Evolutionary conservation across 1,140 invertebrate genomes (phyloP), one percentile per base, ranked within the genome.

Genomic region (Ylistrum balloti): DNA sequence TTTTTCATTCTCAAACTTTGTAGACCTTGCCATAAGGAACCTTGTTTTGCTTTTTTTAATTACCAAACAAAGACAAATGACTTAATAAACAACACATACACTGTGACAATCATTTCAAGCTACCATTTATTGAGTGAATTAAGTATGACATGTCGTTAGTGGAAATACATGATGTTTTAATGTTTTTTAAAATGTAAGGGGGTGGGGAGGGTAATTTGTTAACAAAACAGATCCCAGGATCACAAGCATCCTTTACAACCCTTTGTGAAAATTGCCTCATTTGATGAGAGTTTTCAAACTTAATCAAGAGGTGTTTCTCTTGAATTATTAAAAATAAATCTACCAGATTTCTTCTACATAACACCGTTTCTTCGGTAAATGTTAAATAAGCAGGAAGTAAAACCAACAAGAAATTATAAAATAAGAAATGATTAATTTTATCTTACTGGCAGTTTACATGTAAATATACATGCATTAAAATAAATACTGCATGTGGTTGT

Each of bases 101-200:
- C n/a, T 28, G 0, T 9, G 3, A 11, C 5, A 28, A 74, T 74
- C 56, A 74, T 74, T 74, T 74, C 56, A 74, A 74, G 56, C 56
- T 74, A 74, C 56, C 56, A 28, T 74, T 74, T 74, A 74, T 74
- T 74, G 56, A 28, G 56, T 74, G 56, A 74, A 74, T 74, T 74
- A 74, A 74, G 56, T 74, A 74, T 74, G 56, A 74, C 56, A 74
- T 74, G n/a, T 74, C 56, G 56, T 74, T 74, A 74, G 56, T 74
- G 56, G 56, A 28, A 74, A 74, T 74, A 74, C 56, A 74, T 74
- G 56, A 74, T 28, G 56, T 74, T 28, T 74, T 74, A 74, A 74
- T 74, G 56, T 74, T 74, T 11, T n/a, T 74, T 74, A 28, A 74
- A 28, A 74, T 28, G 56, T 74, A 74, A 74, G 56, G 56, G 56